Percentiles rank a stretch among this genome's conserved stretches.
phyloP scores from a whole-genome alignment of 1,140 invertebrate species.

The Brachionus sp. region DNA sequence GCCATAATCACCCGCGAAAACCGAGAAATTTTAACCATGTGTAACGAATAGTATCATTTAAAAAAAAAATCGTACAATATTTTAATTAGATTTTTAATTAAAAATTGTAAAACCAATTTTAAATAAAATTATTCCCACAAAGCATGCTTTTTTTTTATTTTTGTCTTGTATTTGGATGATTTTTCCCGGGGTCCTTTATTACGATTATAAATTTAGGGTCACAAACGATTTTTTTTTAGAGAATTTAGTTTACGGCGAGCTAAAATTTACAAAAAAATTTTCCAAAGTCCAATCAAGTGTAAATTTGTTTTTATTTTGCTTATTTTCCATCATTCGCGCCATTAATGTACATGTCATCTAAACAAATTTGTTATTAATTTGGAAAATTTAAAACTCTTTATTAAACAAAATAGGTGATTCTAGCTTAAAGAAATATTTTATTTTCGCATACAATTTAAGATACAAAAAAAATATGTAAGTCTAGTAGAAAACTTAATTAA shows the following conservation, averaged over 20 bases:
- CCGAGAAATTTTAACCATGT: neutral
- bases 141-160: neutral
- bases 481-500: slow-evolving; percentile 13
- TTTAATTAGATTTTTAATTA: neutral
- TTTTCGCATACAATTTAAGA: slow-evolving; percentile 4
- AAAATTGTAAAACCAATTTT: neutral
- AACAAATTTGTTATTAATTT: neutral
- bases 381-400: neutral
- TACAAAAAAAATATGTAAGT: neutral
- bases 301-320: neutral
- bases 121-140: neutral
- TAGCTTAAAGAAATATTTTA: slow-evolving; percentile 1
- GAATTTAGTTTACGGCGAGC: neutral
- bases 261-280: neutral
- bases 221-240: neutral
- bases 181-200: neutral
- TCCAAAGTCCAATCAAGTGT: neutral
- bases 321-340: neutral
- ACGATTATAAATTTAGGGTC: slow-evolving; percentile 8
- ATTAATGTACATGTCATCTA: neutral
- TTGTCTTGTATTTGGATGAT: neutral
- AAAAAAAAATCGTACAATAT: neutral
- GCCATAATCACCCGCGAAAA: neutral
- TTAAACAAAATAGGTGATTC: neutral
- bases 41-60: neutral